Percentiles rank a stretch among this genome's conserved stretches.
These are phyloP conservation scores for Cyprinodon variegatus DNA, from an alignment of 2,113 vertebrate genomes.

Conservation along the genomic window DNA sequence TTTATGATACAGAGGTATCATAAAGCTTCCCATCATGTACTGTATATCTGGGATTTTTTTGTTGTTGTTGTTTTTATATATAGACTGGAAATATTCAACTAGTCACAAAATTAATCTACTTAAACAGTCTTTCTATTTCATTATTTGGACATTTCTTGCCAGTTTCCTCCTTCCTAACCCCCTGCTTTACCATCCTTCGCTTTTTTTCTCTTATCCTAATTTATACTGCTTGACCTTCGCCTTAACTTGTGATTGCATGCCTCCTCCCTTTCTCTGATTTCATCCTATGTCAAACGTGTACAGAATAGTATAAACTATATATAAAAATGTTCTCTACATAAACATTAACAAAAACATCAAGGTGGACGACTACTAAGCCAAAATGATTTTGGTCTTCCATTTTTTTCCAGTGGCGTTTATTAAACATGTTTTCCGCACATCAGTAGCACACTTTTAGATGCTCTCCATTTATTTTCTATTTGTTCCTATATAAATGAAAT, in stretches of 20 bases:
- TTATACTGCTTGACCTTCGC: conserved; percentile 25
- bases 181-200: conserved; percentile 6
- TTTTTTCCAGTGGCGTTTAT: too few species aligned
- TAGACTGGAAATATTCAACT: too few species aligned
- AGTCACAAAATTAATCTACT: too few species aligned
- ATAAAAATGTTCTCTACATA: not conserved
- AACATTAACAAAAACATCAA: not conserved
- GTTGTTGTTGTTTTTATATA: too few species aligned
- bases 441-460: too few species aligned
- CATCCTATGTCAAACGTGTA: conserved; percentile 28
- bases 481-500: not conserved
- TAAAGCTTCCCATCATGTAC: too few species aligned
- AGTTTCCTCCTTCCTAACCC: conserved; percentile 1
- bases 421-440: too few species aligned
- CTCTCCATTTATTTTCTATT: not conserved
- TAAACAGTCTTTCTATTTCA: conserved; percentile 4
- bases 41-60: too few species aligned
- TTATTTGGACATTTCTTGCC: conserved; percentile 26
- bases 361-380: not conserved
- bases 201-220: conserved; percentile 38
- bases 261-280: not conserved
- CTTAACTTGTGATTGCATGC: conserved; percentile 36
- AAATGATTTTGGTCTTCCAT: too few species aligned
- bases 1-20: too few species aligned
- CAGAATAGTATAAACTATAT: not conserved